phyloP scores from a whole-genome alignment of 1,140 invertebrate species.

The Apolygus lucorum region DNA sequence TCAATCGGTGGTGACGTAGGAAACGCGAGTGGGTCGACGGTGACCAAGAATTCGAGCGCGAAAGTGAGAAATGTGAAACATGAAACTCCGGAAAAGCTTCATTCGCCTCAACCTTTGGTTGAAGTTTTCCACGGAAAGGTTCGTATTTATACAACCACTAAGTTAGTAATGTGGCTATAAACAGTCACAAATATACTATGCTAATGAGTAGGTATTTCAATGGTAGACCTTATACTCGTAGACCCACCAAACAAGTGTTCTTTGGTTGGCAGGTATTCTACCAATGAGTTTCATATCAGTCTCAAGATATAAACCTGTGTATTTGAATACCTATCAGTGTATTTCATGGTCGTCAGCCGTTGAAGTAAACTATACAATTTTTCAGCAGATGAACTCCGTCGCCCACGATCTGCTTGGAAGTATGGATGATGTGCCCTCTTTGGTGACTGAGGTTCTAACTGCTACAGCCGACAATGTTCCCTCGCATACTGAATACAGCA shows the following conservation, averaged over 20 bases:
- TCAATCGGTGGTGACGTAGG: background rate
- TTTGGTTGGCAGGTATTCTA: no score
- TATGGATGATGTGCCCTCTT: slow-evolving; percentile 16
- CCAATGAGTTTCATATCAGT: background rate
- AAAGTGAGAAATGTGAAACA: background rate
- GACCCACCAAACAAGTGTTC: background rate
- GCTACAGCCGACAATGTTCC: background rate
- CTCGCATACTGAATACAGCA: background rate
- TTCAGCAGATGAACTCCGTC: slow-evolving; percentile 15
- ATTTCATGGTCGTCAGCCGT: background rate
- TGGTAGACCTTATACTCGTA: background rate
- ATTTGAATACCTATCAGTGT: background rate
- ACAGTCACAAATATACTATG: background rate
- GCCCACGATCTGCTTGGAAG: slow-evolving; percentile 22
- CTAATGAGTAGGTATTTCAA: background rate
- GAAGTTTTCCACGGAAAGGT: slow-evolving; percentile 23
- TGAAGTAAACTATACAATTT: background rate
- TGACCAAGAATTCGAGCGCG: background rate
- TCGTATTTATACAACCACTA: background rate
- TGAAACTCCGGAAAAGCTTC: background rate
- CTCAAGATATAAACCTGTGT: background rate
- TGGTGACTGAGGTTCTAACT: background rate
- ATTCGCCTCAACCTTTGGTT: slow-evolving; percentile 1
- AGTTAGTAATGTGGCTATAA: background rate
- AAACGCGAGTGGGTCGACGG: background rate